Evolutionary conservation across 2,888 invertebrate species (phyloP).

Genomic region (Drosophila prolongata): DNA sequence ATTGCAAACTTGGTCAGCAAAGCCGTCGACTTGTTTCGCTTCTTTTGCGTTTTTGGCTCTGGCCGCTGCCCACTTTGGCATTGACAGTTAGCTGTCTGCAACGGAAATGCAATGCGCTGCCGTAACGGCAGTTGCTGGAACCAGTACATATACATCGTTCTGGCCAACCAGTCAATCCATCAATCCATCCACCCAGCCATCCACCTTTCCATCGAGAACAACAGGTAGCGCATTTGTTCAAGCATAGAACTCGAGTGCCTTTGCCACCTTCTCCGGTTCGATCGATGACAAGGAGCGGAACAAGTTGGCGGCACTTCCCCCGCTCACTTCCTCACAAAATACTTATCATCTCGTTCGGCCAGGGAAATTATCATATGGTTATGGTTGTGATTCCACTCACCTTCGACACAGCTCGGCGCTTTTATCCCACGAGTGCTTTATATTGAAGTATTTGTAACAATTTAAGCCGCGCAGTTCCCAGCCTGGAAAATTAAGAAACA

Average conservation of each 20-base stretch:
- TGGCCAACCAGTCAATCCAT: slow-evolving; percentile 21
- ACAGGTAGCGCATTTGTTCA: slow-evolving; percentile 60
- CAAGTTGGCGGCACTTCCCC: slow-evolving; percentile 36
- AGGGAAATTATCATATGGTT: slow-evolving; percentile 66
- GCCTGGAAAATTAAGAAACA: slow-evolving; percentile 88
- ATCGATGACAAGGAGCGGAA: slow-evolving; percentile 38
- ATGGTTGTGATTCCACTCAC: slow-evolving; percentile 86
- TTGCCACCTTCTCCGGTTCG: slow-evolving; percentile 36
- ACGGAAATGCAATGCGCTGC: slow-evolving; percentile 76
- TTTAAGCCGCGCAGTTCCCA: slow-evolving; percentile 96
- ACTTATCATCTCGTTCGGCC: slow-evolving; percentile 17
- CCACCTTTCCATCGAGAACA: slow-evolving; percentile 48
- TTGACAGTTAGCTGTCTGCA: slow-evolving; percentile 76
- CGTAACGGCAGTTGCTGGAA: slow-evolving; percentile 66
- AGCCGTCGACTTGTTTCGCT: slow-evolving; percentile 31
- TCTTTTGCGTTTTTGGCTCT: slow-evolving; percentile 43
- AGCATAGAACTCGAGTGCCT: slow-evolving; percentile 52
- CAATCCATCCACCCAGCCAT: slow-evolving; percentile 28
- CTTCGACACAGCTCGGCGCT: slow-evolving; percentile 97
- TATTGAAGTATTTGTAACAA: slow-evolving; percentile 98
- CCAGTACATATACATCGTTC: slow-evolving; percentile 26
- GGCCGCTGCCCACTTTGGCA: slow-evolving; percentile 67
- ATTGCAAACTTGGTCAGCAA: slow-evolving; percentile 69
- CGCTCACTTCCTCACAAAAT: slow-evolving; percentile 58
- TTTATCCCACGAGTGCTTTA: slow-evolving; percentile 97